Base-by-base conservation (phyloP, 2,797 vertebrate genomes). In the Catostomus latipinnis region DNA sequence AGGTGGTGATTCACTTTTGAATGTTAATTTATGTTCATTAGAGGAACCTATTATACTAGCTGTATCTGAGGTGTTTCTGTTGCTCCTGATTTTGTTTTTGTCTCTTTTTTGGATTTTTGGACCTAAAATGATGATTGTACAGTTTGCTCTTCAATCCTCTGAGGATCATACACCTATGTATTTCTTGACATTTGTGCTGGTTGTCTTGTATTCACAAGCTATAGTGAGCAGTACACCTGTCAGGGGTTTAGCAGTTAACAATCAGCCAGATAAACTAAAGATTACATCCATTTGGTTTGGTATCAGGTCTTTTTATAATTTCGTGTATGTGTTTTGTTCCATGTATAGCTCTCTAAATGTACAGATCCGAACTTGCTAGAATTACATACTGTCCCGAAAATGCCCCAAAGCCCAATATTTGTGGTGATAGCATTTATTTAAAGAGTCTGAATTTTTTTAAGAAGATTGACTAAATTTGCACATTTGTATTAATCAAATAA, bases 11-110 rank as follows among this genome's bases (percentile, higher is more conserved):
- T 90, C 87, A 91, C 88, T 85, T 90, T 87, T 92, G 89, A 93
- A 92, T 94, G 92, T 93, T 93, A 91, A 91, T 87, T 92, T 90
- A 89, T 90, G 88, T 91, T 78, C 87, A 84, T 85, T 77, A 90
- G 84, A 83, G 49, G 80, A 87, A 80, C 58, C 22, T 81, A 80
- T 88, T 71, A 34, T 81, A 87, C 87, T 88, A 90, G 65, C 88
- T 81, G 68, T 89, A 82, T 71, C 73, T 52, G 53, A 57, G 71
- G 74, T 84, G 76, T 86, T 76, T 83, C 62, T 78, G 71, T 83
- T 83, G 85, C 82, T 71, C n/a, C 82, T 86, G 78, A 53, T 71
- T 82, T 58, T 63, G 14, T 69, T 85, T 82, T 81, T 75, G 22
- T 48, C 13, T 76, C 54, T 70, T 61, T 18, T 85, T 73, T 16